These are phyloP conservation scores for Stomatorhinus ivindoensis DNA, from an alignment of 2,113 vertebrate genomes.

Conservation along the genomic window DNA sequence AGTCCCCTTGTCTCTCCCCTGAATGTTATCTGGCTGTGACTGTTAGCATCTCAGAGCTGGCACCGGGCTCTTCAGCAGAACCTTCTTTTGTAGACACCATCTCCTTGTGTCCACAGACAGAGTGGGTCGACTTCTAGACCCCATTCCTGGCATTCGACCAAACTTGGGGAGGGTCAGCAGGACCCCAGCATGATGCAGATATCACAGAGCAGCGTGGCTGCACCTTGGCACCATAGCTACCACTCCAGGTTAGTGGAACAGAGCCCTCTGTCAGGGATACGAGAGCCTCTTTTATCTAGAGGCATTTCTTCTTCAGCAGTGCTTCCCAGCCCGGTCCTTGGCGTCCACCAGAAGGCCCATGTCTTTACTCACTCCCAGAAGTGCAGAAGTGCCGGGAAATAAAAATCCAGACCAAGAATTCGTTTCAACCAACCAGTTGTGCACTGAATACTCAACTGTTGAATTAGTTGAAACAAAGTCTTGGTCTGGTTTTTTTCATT, in stretches of 20 bases:
- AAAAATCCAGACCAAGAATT: neutral
- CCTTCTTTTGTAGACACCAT: neutral
- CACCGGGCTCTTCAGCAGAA: neutral
- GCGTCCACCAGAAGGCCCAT: neutral
- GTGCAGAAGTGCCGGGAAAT: neutral
- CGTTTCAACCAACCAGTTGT: no score
- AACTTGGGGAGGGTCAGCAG: conserved; percentile 61
- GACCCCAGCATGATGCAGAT: conserved; percentile 83
- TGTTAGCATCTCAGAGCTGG: neutral
- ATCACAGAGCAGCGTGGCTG: conserved; percentile 72
- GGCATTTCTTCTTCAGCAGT: neutral
- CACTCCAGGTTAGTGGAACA: conserved; percentile 73
- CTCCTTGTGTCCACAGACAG: conserved; percentile 55
- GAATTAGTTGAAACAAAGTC: neutral
- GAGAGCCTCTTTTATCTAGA: neutral
- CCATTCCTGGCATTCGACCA: conserved; percentile 89
- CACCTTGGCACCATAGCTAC: conserved; percentile 79
- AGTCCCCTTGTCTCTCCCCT: neutral
- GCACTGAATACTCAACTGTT: neutral
- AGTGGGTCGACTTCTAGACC: conserved; percentile 69
- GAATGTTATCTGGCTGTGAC: neutral
- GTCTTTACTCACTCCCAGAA: neutral
- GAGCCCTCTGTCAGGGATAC: neutral
- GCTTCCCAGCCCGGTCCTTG: neutral
- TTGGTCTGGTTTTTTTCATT: neutral